phyloP scores from a whole-genome alignment of 2,888 invertebrate species.

The Matsumyia berberina region DNA sequence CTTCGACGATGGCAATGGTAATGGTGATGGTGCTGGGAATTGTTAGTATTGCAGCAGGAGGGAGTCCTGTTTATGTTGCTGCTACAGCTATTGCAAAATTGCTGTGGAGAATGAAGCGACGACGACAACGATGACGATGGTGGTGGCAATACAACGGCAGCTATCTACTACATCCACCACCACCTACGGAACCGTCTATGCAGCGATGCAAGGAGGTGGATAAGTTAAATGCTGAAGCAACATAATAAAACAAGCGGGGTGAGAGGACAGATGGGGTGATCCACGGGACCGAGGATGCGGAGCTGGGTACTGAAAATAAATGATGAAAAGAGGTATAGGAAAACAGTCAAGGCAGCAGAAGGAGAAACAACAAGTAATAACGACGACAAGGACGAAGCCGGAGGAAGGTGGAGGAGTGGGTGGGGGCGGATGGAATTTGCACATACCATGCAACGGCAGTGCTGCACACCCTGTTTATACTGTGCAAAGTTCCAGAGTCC shows the following conservation, averaged over 20 bases:
- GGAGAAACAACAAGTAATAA: conserved; percentile 71
- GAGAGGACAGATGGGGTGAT: neutral
- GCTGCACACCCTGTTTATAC: conserved; percentile 45
- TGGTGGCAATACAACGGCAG: neutral
- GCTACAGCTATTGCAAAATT: conserved; percentile 59
- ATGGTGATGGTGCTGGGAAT: conserved; percentile 49
- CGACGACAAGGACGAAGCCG: conserved; percentile 32
- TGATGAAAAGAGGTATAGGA: conserved; percentile 35
- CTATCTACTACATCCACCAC: conserved; percentile 15
- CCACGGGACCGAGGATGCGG: neutral
- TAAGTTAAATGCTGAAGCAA: conserved; percentile 69
- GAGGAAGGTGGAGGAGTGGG: no score
- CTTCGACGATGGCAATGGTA: conserved; percentile 54
- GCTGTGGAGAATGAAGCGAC: conserved; percentile 13
- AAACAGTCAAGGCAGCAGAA: conserved; percentile 48
- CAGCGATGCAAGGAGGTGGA: conserved; percentile 38
- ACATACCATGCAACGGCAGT: conserved; percentile 57
- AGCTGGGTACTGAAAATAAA: conserved; percentile 44
- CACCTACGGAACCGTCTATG: neutral
- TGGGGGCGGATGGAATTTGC: conserved; percentile 34
- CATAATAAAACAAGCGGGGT: conserved; percentile 66
- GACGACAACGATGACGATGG: neutral
- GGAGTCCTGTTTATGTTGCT: conserved; percentile 65
- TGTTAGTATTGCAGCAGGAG: conserved; percentile 66
- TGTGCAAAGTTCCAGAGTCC: conserved; percentile 56